Evolutionary conservation across 92 coral and sea anemone genomes (phyloP), one percentile per base, ranked within the genome.

Genomic region (Epizoanthus stellaris): DNA sequence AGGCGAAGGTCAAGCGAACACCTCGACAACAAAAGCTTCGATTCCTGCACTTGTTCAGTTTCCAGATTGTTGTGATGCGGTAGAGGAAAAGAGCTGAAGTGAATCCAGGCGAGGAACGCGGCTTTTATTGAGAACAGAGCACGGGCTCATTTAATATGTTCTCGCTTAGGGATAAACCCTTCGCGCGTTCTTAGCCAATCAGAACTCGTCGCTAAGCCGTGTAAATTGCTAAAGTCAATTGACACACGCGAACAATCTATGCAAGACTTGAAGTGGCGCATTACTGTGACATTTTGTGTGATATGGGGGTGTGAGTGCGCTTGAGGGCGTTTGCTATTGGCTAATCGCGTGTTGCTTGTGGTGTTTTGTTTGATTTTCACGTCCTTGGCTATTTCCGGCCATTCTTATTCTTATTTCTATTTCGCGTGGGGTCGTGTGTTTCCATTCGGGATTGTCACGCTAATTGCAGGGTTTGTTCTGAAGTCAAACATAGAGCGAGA

Each of bases 81-180:
- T 63, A 1, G 43, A 36, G 71, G 72, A 39, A 45, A 45, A 45
- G 61, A 64, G 64, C 64, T 79, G 83, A 79, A 79, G 83, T 63
- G 83, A 79, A 79, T 64, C 45, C 43, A 79, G 59, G 83, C 61
- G 72, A 79, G 38, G 61, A 77, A 45, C 30, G 40, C 38, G 38
- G 73, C 83, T 61, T 79, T 79, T 79, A 79, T 62, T 8, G 83
- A 43, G 49, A 45, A 39, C 47, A 14, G 71, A 20, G 64, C 83
- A 79, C 83, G 73, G 67, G 83, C 83, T 79, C 83, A 79, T 72
- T 72, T 8, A 72, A 72, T 72, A 8, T 45, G 13, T 72, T 34
- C 60, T 79, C 53, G 72, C 83, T 79, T 79, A 79, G 83, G 83
- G 83, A 79, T 79, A 63, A 62, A 79, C 83, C 83, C 83, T 42